Conservation (phyloP, 2,888 invertebrate species). For the Tinea trinotella region DNA sequence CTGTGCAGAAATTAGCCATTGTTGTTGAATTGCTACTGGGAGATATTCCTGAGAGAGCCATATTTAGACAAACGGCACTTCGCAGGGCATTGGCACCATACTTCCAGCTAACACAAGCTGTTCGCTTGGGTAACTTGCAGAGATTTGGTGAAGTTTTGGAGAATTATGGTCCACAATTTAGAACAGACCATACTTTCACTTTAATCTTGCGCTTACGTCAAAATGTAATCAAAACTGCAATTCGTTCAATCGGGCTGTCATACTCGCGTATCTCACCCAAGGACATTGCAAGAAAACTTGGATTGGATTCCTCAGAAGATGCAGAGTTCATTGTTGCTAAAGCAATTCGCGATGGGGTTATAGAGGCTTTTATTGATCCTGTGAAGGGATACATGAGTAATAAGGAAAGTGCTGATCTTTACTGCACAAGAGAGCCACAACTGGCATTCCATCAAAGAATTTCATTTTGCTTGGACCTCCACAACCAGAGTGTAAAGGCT, state of each 20-base stretch:
- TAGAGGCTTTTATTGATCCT: constrained; percentile 97
- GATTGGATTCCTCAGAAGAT: constrained; percentile 95
- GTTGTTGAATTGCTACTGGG: constrained; percentile 96
- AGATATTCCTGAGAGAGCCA: constrained; percentile 96
- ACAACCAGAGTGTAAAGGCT: constrained; percentile 99
- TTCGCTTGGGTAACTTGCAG: constrained; percentile 94
- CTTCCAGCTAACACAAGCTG: constrained; percentile 97
- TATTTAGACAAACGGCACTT: constrained; percentile 93
- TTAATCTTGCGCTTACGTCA: constrained; percentile 95
- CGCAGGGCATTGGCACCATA: constrained; percentile 94
- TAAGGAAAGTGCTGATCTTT: constrained; percentile 96
- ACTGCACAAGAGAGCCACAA: constrained; percentile 96
- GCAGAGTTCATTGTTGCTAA: constrained; percentile 99
- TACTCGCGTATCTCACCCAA: constrained; percentile 96
- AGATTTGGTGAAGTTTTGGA: constrained; percentile 94
- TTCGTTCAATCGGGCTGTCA: constrained; percentile 94
- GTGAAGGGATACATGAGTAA: constrained; percentile 97
- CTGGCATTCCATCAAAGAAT: constrained; percentile 97
- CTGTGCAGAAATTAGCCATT: constrained; percentile 94
- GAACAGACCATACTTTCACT: constrained; percentile 95
- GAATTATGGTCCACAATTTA: constrained; percentile 92
- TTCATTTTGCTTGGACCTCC: constrained; percentile 96
- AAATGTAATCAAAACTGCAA: constrained; percentile 99
- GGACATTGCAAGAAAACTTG: constrained; percentile 95
- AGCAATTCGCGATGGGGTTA: constrained; percentile 97